A percentile compares a stretch with the other conserved stretches of the same genome.
phyloP scores from a whole-genome alignment of 1,140 invertebrate genomes.

The Papilio machaon region DNA sequence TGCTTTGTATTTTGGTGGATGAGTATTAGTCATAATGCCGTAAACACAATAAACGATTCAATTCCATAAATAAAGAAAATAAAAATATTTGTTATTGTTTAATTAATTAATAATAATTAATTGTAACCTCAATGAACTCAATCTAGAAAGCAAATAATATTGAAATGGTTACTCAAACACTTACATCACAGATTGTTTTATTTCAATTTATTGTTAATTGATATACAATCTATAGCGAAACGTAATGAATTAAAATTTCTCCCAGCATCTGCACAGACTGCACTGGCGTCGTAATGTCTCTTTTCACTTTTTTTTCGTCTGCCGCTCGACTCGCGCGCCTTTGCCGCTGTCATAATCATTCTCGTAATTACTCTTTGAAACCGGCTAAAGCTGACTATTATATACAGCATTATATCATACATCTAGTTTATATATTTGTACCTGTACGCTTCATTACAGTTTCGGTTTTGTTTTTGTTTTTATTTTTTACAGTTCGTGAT shows the following conservation, averaged over 20 bases:
- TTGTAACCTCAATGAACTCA: background rate
- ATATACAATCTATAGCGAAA: slow-evolving; percentile 38
- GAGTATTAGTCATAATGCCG: background rate
- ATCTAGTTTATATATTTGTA: slow-evolving; percentile 47
- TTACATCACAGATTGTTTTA: slow-evolving; percentile 41
- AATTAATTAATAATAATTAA: too few species aligned
- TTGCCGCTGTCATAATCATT: slow-evolving; percentile 60
- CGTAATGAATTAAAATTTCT: slow-evolving; percentile 64
- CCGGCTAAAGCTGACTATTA: slow-evolving; percentile 47
- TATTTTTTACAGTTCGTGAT: slow-evolving; percentile 75
- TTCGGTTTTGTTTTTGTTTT: slow-evolving; percentile 55
- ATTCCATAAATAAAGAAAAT: slow-evolving; percentile 11
- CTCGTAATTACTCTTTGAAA: slow-evolving; percentile 62
- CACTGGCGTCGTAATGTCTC: slow-evolving; percentile 57
- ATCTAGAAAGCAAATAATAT: slow-evolving; percentile 42
- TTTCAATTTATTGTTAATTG: slow-evolving; percentile 42
- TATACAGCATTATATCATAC: slow-evolving; percentile 48
- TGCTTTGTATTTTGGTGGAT: background rate
- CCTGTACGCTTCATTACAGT: slow-evolving; percentile 52
- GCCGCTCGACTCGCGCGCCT: slow-evolving; percentile 64
- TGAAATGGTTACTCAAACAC: slow-evolving; percentile 36
- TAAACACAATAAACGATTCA: background rate
- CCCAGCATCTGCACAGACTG: slow-evolving; percentile 58
- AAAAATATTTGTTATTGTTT: slow-evolving; percentile 10
- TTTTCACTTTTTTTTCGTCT: slow-evolving; percentile 80